These are phyloP conservation scores for Thysanoteuthis rhombus DNA, from an alignment of 2,888 invertebrate species.

Conservation along the genomic window DNA sequence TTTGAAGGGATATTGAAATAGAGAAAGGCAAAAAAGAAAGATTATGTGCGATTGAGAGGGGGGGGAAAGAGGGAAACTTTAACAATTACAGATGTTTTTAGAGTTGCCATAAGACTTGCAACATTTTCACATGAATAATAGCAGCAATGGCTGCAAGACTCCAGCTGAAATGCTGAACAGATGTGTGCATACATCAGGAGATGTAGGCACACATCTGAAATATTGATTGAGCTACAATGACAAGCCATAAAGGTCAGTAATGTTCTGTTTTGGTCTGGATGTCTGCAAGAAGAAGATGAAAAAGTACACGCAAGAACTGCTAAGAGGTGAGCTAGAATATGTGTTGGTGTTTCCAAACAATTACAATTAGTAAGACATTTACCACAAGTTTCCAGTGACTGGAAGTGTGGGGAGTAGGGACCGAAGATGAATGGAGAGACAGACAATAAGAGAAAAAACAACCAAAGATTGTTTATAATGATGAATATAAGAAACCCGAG, in stretches of 20 bases:
- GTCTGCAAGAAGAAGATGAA: not conserved
- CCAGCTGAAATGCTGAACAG: not conserved
- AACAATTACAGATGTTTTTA: not conserved
- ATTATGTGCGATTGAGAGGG: too few relatives aligned
- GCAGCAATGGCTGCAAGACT: not conserved
- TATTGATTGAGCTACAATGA: not conserved
- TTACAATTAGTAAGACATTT: not conserved
- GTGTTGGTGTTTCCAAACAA: not conserved
- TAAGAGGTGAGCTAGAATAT: not conserved
- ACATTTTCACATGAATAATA: not conserved
- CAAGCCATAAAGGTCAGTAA: not conserved
- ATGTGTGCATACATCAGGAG: not conserved
- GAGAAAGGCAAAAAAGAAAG: not conserved
- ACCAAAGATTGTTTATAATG: not conserved
- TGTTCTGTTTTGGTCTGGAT: not conserved
- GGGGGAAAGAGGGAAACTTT: not conserved
- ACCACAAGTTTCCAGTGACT: not conserved
- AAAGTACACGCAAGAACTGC: not conserved
- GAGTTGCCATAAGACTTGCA: too few relatives aligned
- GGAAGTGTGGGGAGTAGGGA: not conserved
- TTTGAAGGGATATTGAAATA: not conserved
- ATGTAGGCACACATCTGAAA: not conserved
- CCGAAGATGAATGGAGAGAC: too few relatives aligned
- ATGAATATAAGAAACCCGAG: not conserved
- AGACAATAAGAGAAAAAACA: not conserved